phyloP scores from a whole-genome alignment of 2,797 vertebrate species.

The Rhabdomys pumilio region DNA sequence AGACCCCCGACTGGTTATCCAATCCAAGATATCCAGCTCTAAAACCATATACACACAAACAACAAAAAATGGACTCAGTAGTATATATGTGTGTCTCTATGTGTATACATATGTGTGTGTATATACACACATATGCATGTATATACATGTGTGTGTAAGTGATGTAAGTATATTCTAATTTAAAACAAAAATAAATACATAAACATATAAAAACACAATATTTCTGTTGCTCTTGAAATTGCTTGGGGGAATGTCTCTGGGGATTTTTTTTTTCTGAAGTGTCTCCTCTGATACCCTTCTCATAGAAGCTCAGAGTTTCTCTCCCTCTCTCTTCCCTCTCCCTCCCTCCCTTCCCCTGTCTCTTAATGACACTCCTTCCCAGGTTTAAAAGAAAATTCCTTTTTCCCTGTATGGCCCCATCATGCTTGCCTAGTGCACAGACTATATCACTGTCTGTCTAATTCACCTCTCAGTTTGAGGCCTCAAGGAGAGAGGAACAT shows the following conservation, averaged over 20 bases:
- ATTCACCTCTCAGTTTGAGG: neutral
- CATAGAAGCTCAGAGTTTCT: too few species aligned
- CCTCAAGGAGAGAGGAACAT: neutral
- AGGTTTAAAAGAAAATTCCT: neutral
- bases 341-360: too few species aligned
- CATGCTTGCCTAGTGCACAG: too few species aligned
- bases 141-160: too few species aligned
- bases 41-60: neutral
- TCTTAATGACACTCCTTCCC: neutral
- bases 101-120: too few species aligned
- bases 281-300: neutral
- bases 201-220: neutral
- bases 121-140: neutral
- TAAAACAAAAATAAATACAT: neutral
- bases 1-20: neutral
- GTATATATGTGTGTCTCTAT: neutral
- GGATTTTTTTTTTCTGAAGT: neutral
- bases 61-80: neutral
- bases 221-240: neutral
- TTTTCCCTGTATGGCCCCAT: neutral
- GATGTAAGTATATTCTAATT: neutral
- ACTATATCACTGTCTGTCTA: neutral
- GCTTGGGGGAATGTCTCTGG: neutral
- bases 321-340: neutral
- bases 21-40: too few species aligned